Conservation (phyloP, 2,888 invertebrate genomes). For the Belgica antarctica region DNA sequence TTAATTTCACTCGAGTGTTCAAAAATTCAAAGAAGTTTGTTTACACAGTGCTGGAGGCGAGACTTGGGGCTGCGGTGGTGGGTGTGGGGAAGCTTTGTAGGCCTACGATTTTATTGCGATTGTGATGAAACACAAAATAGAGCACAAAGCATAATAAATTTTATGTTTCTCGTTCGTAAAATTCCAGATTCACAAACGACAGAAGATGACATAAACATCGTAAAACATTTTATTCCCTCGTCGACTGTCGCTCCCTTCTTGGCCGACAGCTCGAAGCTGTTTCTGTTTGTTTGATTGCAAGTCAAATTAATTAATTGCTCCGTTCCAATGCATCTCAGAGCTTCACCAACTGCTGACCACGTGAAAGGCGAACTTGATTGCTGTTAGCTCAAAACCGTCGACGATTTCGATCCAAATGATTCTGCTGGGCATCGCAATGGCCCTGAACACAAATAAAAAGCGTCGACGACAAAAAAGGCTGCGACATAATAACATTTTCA, state of each 20-base stretch:
- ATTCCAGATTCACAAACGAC: constrained; percentile 13
- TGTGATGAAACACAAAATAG: constrained; percentile 28
- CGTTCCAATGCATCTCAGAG: not conserved
- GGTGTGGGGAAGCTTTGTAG: not conserved
- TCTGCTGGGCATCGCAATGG: not conserved
- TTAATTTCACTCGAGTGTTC: not conserved
- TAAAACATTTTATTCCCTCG: constrained; percentile 30
- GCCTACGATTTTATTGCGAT: constrained; percentile 5
- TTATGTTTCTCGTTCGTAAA: constrained; percentile 27
- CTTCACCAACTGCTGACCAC: too few relatives aligned
- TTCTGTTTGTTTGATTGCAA: not conserved
- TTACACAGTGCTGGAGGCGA: not conserved
- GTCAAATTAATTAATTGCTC: constrained; percentile 7
- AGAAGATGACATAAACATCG: constrained; percentile 26
- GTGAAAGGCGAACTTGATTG: too few relatives aligned
- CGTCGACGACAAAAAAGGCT: not conserved
- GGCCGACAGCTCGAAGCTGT: too few relatives aligned
- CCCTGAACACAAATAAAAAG: not conserved
- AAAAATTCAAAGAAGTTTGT: not conserved
- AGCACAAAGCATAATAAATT: constrained; percentile 34
- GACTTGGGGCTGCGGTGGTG: too few relatives aligned
- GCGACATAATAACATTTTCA: not conserved
- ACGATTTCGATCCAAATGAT: not conserved
- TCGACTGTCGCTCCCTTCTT: not conserved
- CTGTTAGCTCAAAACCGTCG: not conserved